Conservation (phyloP, 2,113 vertebrate genomes). For the Pyrgilauda ruficollis region DNA sequence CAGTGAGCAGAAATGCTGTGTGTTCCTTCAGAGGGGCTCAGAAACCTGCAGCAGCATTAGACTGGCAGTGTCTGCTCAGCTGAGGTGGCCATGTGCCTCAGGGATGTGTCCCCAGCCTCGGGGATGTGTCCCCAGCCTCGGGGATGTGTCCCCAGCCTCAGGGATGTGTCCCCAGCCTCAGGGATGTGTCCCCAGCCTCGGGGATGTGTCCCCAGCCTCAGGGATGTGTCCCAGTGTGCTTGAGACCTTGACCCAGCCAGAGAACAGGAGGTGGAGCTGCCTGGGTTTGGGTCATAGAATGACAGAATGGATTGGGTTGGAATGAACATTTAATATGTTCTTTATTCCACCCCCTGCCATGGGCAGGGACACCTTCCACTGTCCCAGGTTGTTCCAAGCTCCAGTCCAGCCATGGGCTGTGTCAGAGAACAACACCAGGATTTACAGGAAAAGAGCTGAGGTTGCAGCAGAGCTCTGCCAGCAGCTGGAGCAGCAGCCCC, state of each 20-base stretch:
- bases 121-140: background rate
- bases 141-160: too few species aligned
- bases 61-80: fast-evolving
- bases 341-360: background rate
- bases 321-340: background rate
- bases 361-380: background rate
- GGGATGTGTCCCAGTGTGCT: background rate
- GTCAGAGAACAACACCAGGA: background rate
- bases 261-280: background rate
- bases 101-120: background rate
- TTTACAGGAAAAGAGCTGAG: background rate
- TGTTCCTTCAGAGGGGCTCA: background rate
- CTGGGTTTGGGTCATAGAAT: background rate
- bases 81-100: fast-evolving
- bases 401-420: fast-evolving
- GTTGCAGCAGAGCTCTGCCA: background rate
- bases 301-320: background rate
- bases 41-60: background rate
- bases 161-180: background rate
- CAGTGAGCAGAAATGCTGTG: background rate
- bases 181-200: background rate
- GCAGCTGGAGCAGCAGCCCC: background rate
- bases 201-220: background rate
- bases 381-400: background rate
- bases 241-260: too few species aligned